Conservation (phyloP, 2,113 vertebrate genomes). For the Amphiprion ocellaris region DNA sequence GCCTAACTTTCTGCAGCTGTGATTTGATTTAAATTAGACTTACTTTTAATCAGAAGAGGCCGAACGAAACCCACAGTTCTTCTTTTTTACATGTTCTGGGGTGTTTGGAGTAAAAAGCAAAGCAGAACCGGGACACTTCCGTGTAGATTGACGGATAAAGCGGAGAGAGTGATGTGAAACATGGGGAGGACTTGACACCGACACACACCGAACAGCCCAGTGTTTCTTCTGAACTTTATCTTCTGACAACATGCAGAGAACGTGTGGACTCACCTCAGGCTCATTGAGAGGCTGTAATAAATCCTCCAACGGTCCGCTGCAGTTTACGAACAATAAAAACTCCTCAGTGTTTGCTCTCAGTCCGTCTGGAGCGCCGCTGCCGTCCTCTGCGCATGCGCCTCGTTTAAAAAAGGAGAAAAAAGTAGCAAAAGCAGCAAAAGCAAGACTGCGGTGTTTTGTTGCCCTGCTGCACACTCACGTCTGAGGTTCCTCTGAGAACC, state of each 20-base stretch:
- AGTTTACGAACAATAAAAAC: background rate
- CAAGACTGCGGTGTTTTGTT: too few relatives aligned
- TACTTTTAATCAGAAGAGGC: background rate
- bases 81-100: background rate
- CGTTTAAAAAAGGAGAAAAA: background rate
- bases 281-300: background rate
- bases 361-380: background rate
- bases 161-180: background rate
- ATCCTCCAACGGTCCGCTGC: background rate
- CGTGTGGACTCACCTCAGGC: constrained; percentile 21
- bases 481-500: background rate
- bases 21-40: background rate
- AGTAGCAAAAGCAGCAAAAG: background rate
- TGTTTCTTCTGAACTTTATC: too few relatives aligned
- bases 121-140: constrained; percentile 10
- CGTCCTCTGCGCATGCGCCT: constrained; percentile 41
- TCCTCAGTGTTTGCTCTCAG: constrained; percentile 11
- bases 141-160: background rate
- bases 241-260: too few relatives aligned
- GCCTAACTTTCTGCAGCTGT: background rate
- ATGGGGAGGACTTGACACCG: background rate
- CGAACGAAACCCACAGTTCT: background rate
- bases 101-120: background rate
- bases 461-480: too few relatives aligned
- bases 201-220: too few relatives aligned